phyloP scores from a whole-genome alignment of 2,797 vertebrate genomes.

The Neopelma chrysocephalum region DNA sequence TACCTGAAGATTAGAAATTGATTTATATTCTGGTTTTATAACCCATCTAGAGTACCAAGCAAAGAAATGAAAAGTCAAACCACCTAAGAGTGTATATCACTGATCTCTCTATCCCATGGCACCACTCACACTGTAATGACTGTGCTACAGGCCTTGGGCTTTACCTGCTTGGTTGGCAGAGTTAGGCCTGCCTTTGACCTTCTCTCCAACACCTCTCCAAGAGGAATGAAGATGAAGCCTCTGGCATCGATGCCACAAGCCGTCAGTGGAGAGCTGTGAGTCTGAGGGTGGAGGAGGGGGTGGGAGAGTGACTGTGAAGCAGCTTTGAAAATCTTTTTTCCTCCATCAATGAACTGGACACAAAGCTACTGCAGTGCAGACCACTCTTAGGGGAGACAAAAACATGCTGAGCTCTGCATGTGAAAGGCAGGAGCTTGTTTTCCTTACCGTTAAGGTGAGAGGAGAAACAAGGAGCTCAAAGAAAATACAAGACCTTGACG shows the following conservation, averaged over 20 bases:
- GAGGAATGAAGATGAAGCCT: background rate
- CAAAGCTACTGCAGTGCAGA: background rate
- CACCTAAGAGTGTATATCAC: background rate
- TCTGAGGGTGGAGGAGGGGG: background rate
- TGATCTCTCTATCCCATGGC: background rate
- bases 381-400: background rate
- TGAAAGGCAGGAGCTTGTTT: background rate
- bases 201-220: background rate
- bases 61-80: background rate
- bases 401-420: background rate
- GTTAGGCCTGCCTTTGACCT: background rate
- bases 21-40: slow-evolving; percentile 1
- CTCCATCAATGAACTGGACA: background rate
- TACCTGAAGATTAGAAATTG: background rate
- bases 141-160: background rate
- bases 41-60: background rate
- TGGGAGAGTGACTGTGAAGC: background rate
- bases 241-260: background rate
- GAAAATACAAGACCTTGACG: background rate
- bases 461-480: background rate
- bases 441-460: background rate
- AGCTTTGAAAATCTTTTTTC: background rate
- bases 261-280: background rate
- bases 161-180: background rate
- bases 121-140: background rate